A percentile compares a stretch with the other conserved stretches of the same genome.
Evolutionary conservation across 2,888 invertebrate genomes (phyloP).

Genomic region (Cyrtodaria siliqua): DNA sequence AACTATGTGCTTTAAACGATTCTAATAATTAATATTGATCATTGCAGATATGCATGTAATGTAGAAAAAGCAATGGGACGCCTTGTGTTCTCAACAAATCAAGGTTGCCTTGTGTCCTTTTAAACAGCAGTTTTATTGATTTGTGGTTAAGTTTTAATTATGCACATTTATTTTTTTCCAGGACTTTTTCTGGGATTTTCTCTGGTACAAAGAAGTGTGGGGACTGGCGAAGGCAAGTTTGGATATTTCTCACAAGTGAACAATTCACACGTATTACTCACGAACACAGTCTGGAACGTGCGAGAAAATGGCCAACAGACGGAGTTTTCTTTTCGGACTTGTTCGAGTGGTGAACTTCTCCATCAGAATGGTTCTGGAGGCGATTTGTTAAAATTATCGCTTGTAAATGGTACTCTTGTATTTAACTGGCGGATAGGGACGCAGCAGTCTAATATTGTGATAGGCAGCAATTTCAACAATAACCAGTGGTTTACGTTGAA

Average conservation of each 20-base stretch:
- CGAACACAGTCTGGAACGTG: conserved; percentile 53
- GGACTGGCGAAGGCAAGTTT: conserved; percentile 42
- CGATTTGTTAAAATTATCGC: conserved; percentile 58
- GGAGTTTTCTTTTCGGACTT: conserved; percentile 70
- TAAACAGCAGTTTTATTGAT: too few species aligned
- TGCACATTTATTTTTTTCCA: too few species aligned
- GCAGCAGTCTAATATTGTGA: conserved; percentile 23
- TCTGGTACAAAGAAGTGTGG: not conserved
- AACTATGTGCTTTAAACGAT: too few species aligned
- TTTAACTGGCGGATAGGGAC: conserved; percentile 58
- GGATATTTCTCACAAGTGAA: conserved; percentile 61
- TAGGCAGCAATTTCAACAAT: conserved; percentile 58
- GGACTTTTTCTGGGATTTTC: conserved; percentile 36
- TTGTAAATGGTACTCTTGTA: conserved; percentile 62
- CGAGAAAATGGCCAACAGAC: conserved; percentile 42
- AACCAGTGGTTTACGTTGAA: conserved; percentile 66
- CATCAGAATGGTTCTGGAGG: conserved; percentile 62
- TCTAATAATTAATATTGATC: too few species aligned
- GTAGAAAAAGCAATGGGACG: too few species aligned
- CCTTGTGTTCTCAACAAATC: too few species aligned
- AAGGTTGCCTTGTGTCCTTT: too few species aligned
- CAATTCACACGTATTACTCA: conserved; percentile 58
- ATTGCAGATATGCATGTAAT: too few species aligned
- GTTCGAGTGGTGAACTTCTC: conserved; percentile 63
- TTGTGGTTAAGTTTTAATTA: too few species aligned